Percentiles rank a stretch among this genome's conserved stretches.
These are phyloP conservation scores for Hemistola chrysoprasaria DNA, from an alignment of 2,888 invertebrate genomes.

Conservation along the genomic window DNA sequence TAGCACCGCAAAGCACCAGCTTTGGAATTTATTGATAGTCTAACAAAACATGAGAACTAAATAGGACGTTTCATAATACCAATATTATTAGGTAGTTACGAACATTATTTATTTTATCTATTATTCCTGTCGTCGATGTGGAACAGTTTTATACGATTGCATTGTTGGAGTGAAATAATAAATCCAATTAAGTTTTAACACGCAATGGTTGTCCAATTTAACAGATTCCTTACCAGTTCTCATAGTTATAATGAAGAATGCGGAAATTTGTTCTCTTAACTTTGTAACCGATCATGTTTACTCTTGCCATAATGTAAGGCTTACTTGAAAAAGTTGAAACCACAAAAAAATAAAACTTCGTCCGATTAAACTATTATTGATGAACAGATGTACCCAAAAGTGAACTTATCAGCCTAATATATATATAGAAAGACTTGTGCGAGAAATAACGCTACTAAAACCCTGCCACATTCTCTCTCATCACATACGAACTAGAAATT, in stretches of 20 bases:
- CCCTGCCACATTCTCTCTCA: neutral
- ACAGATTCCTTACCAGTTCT: constrained; percentile 3
- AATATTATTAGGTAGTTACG: constrained; percentile 32
- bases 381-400: too few relatives aligned
- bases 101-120: constrained; percentile 32
- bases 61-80: constrained; percentile 39
- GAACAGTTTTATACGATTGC: constrained; percentile 11
- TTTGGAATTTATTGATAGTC: constrained; percentile 33
- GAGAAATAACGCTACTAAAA: neutral
- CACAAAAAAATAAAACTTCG: too few relatives aligned
- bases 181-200: constrained; percentile 30
- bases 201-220: constrained; percentile 23
- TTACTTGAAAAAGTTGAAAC: too few relatives aligned
- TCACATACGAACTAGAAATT: neutral
- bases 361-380: too few relatives aligned
- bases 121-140: constrained; percentile 22
- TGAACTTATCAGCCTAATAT: too few relatives aligned
- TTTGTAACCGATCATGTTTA: neutral
- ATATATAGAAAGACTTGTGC: too few relatives aligned
- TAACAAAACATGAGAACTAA: constrained; percentile 34
- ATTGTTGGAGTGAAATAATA: constrained; percentile 28
- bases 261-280: neutral
- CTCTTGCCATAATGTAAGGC: too few relatives aligned
- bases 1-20: constrained; percentile 1
- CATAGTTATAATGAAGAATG: neutral